Conservation (phyloP, 2,113 vertebrate genomes). For the Astur gentilis region DNA sequence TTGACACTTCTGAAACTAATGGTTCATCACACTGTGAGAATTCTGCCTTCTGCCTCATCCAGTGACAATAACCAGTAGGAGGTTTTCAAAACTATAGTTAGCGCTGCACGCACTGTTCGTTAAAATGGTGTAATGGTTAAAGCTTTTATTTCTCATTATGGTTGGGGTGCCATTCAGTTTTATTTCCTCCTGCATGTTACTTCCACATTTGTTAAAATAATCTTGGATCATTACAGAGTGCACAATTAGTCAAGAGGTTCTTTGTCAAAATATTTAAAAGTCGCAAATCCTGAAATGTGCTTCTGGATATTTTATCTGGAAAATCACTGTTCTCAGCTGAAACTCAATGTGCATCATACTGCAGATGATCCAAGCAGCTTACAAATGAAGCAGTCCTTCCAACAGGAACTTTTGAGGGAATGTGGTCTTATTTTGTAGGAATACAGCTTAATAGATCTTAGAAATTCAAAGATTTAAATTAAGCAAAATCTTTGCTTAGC, state of each 20-base stretch:
- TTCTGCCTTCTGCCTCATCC: neutral
- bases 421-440: neutral
- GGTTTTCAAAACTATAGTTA: neutral
- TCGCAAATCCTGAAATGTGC: neutral
- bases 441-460: neutral
- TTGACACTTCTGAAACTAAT: neutral
- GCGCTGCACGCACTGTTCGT: accelerated
- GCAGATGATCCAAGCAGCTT: neutral
- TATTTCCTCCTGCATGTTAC: neutral
- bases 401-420: neutral
- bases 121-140: neutral
- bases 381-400: neutral
- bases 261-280: neutral
- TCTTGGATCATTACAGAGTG: neutral
- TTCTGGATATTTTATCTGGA: neutral
- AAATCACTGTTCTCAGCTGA: neutral
- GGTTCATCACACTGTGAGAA: neutral
- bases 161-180: neutral
- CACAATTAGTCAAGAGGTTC: neutral
- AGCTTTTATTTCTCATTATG: neutral
- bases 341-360: neutral
- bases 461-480: neutral
- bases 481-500: neutral
- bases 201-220: neutral
- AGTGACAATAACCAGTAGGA: neutral